phyloP scores from a whole-genome alignment of 2,888 invertebrate genomes.

The Clunio marinus region DNA sequence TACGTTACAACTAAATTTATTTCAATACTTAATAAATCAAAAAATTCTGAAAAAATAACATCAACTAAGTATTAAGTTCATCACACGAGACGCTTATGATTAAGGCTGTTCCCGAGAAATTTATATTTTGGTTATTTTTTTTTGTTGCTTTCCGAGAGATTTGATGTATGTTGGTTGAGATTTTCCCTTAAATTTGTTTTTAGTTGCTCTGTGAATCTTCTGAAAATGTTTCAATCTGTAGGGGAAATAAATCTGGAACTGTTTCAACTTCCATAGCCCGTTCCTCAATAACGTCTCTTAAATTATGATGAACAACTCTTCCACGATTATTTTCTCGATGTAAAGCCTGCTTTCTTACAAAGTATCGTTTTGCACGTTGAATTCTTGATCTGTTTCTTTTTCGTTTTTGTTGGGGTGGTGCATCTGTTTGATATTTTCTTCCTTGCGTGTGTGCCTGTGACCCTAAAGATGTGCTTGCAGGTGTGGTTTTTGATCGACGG shows the following conservation, averaged over 20 bases:
- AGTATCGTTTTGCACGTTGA: background rate
- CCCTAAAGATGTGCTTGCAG: background rate
- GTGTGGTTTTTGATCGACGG: background rate
- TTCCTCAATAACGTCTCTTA: too few relatives aligned
- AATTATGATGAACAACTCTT: too few relatives aligned
- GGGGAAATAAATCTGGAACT: too few relatives aligned
- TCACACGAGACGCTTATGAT: constrained; percentile 14
- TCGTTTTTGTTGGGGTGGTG: background rate
- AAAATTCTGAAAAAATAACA: background rate
- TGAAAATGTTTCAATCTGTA: too few relatives aligned
- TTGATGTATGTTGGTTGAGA: too few relatives aligned
- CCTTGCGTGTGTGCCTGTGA: background rate
- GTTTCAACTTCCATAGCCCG: too few relatives aligned
- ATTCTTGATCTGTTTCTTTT: background rate
- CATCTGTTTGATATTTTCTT: background rate
- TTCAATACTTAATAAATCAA: background rate
- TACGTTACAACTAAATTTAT: background rate
- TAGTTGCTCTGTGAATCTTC: too few relatives aligned
- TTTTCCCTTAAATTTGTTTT: background rate
- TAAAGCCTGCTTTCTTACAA: background rate
- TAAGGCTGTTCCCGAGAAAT: constrained; percentile 17
- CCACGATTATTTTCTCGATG: constrained; percentile 7
- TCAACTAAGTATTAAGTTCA: constrained; percentile 11
- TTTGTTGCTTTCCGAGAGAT: too few relatives aligned
- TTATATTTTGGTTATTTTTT: too few relatives aligned